These are phyloP conservation scores for Petaurus breviceps DNA, from an alignment of 2,113 vertebrate species.

Conservation along the genomic window DNA sequence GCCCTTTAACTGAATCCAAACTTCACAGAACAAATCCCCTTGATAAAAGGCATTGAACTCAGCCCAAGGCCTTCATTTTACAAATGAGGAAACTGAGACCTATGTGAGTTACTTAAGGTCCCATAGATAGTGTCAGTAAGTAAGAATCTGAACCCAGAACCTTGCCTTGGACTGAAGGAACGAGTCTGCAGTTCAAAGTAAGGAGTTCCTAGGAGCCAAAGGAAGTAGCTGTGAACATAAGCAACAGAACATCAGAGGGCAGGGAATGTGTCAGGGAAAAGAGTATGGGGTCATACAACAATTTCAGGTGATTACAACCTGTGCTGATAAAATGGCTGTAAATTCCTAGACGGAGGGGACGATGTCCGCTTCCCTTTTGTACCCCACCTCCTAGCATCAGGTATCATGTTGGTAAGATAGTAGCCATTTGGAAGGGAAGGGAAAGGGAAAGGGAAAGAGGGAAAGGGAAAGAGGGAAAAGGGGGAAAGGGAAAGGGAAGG, in stretches of 20 bases:
- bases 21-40: no score
- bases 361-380: not conserved
- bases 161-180: not conserved
- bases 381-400: not conserved
- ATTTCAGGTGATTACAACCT: not conserved
- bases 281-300: not conserved
- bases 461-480: no score
- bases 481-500: no score
- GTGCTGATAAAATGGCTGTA: not conserved
- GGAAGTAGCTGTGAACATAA: not conserved
- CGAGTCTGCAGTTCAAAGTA: not conserved
- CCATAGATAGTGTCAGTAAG: not conserved
- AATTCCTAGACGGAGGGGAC: not conserved
- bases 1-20: no score
- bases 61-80: no score
- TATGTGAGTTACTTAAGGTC: no score
- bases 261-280: not conserved
- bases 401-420: not conserved
- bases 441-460: not conserved
- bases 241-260: not conserved
- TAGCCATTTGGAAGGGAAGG: not conserved
- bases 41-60: no score
- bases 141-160: not conserved
- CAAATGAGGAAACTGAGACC: no score
- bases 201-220: not conserved